Evolutionary conservation across 2,797 vertebrate species (phyloP).

Genomic region (Danio aesculapii): DNA sequence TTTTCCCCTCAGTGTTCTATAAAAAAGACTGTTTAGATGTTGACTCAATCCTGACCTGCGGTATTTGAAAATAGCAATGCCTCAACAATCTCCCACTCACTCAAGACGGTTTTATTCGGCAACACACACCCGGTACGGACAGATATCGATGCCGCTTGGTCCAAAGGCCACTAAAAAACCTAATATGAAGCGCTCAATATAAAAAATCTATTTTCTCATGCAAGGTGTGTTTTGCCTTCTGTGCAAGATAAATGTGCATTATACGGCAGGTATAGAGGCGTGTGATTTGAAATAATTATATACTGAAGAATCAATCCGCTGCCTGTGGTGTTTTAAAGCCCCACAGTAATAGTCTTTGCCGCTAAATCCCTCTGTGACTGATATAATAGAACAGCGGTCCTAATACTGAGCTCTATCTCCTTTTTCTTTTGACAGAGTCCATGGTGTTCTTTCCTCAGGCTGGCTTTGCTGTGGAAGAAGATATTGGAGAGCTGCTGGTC

Average conservation of each 20-base stretch:
- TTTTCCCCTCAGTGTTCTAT: conserved; percentile 32
- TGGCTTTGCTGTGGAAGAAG: conserved; percentile 85
- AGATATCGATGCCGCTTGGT: conserved; percentile 18
- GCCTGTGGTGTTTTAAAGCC: conserved; percentile 31
- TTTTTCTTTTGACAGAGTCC: conserved; percentile 78
- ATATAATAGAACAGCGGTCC: conserved; percentile 24
- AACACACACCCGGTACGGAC: conserved; percentile 7
- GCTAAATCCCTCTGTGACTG: conserved; percentile 34
- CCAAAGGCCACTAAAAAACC: conserved; percentile 38
- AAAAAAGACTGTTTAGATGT: conserved; percentile 48
- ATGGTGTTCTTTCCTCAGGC: conserved; percentile 90
- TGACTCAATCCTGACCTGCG: conserved; percentile 50
- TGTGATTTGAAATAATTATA: conserved; percentile 47
- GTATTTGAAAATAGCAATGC: conserved; percentile 52
- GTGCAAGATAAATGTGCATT: conserved; percentile 34
- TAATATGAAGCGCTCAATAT: conserved; percentile 36
- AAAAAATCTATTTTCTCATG: conserved; percentile 33
- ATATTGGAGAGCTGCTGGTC: conserved; percentile 89
- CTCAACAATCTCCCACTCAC: conserved; percentile 31
- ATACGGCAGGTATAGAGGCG: background rate
- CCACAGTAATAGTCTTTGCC: conserved; percentile 18
- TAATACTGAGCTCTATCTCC: conserved; percentile 39
- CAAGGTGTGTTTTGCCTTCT: conserved; percentile 25
- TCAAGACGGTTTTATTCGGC: conserved; percentile 9
- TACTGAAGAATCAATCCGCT: conserved; percentile 35